These are phyloP conservation scores for Cydia fagiglandana DNA, from an alignment of 1,140 invertebrate genomes.

Conservation along the genomic window DNA sequence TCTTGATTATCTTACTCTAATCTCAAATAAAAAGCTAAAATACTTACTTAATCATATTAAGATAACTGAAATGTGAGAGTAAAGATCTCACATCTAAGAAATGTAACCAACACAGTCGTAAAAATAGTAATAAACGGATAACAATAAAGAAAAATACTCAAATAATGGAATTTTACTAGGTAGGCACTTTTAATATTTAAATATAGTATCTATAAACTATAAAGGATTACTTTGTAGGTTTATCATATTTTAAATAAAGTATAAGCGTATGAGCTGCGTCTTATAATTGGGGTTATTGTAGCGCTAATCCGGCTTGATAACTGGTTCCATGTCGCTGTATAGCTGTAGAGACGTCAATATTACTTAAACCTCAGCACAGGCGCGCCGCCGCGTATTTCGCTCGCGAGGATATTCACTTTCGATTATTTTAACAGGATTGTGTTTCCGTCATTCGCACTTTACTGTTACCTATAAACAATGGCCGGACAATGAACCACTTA, in stretches of 20 bases:
- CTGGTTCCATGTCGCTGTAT: conserved; percentile 11
- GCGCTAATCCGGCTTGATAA: conserved; percentile 23
- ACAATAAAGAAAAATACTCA: conserved; percentile 1
- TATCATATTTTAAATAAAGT: conserved; percentile 15
- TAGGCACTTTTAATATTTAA: background rate
- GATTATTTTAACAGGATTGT: conserved; percentile 20
- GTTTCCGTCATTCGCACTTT: background rate
- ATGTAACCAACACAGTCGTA: no score
- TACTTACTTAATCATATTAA: no score
- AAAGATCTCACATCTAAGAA: no score
- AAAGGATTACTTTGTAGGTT: background rate
- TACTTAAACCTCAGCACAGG: conserved; percentile 7
- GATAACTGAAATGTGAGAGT: no score
- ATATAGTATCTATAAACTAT: background rate
- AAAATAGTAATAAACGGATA: background rate
- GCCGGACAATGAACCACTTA: background rate
- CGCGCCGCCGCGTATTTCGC: background rate
- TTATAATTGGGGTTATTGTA: conserved; percentile 9
- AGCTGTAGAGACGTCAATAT: conserved; percentile 19
- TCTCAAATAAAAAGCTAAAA: no score
- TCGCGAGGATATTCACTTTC: conserved; percentile 12
- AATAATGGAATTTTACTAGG: conserved; percentile 12
- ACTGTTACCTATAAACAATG: conserved; percentile 19
- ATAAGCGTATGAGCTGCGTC: background rate
- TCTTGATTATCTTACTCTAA: no score